These are phyloP conservation scores for Dasyurus viverrinus DNA, from an alignment of 2,113 vertebrate species.

Conservation along the genomic window DNA sequence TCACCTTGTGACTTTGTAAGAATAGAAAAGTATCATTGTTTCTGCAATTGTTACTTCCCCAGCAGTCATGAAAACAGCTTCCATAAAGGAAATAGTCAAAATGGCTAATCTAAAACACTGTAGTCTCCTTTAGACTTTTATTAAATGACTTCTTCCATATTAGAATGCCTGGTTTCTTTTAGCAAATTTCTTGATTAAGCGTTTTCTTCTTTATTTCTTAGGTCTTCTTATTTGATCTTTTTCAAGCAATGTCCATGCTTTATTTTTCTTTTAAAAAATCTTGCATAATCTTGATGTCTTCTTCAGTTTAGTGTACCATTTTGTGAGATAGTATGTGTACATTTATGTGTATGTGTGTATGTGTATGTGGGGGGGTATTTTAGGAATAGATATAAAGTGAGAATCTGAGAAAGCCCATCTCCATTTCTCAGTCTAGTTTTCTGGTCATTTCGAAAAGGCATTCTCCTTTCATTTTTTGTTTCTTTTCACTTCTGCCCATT, in stretches of 20 bases:
- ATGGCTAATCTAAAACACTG: neutral
- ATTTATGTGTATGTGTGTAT: neutral
- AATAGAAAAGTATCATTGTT: neutral
- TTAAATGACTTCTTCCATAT: neutral
- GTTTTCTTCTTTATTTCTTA: neutral
- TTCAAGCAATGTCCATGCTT: neutral
- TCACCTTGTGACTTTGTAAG: neutral
- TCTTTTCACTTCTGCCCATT: neutral
- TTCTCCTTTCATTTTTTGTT: neutral
- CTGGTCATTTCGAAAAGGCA: constrained; percentile 6
- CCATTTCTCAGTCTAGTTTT: neutral
- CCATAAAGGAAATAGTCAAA: neutral
- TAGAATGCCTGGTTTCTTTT: neutral
- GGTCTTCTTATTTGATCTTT: neutral
- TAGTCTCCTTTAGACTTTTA: neutral
- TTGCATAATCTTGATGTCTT: neutral
- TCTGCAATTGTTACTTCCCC: neutral
- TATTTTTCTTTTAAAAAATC: neutral
- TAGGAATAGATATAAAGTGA: neutral
- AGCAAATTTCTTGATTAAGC: neutral
- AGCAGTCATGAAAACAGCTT: neutral
- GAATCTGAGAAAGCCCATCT: neutral
- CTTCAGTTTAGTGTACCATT: neutral
- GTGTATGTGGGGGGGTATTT: neutral
- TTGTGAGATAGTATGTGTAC: neutral